Base-by-base conservation (phyloP, 1,140 invertebrate species). In the Panagrolaimus sp. region DNA sequence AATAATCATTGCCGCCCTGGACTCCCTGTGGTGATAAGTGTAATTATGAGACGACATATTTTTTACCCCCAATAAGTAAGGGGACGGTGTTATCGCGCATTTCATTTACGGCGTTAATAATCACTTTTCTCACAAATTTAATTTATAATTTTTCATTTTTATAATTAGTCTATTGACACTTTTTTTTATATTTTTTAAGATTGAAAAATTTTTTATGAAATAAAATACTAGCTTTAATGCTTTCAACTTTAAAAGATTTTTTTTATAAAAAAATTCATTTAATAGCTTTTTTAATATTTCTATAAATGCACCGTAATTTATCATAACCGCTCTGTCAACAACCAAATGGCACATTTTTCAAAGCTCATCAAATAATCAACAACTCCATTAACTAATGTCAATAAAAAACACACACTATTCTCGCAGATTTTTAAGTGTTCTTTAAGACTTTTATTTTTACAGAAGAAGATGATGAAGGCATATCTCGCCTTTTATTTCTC, bases 301-400 rank as follows among this genome's bases (percentile, higher is more conserved):
- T 38, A 57, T 57, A 27, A 57, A 20, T 27, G 51, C 27, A 57
- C 27, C 20, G 51, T 27, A 20, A 20, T 8, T 27, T 25, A 23
- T 27, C 51, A 57, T 57, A 57, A 57, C 20, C 27, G 51, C 51
- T 57, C 51, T 57, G 51, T 57, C 51, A 57, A 57, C 51, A 57
- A 57, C 51, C 51, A 57, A 57, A 57, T 57, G 51, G 51, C 51
- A 57, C 51, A 20, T 57, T 57, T n/a, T 57, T 57, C 20, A n/a
- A 20, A 27, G 27, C 51, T 20, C 51, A 57, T 57, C 51, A 57
- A 57, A 20, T 57, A 57, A 57, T 57, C 51, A 57, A 57, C 51
- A 57, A 27, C 51, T 57, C 51, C 51, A 57, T 57, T 57, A 25
- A 57, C 51, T 27, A 57, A 57, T 25, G 51, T 57, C 51, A 57